Percentiles rank a stretch among this genome's conserved stretches.
Evolutionary conservation across 2,113 vertebrate genomes (phyloP).

Genomic region (Erinaceus europaeus): DNA sequence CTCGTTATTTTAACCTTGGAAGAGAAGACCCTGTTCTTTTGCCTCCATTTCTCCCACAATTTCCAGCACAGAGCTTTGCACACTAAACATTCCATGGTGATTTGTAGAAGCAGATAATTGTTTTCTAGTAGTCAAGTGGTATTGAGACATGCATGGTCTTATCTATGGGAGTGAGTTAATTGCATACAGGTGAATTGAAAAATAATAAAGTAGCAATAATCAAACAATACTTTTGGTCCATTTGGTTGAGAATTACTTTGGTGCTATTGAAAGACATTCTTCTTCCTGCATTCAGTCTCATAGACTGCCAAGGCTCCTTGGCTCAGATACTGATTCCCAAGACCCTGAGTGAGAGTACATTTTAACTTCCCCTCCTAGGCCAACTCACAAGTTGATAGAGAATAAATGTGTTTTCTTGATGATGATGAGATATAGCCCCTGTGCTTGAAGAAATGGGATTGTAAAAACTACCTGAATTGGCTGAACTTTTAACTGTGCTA

Average conservation of each 20-base stretch:
- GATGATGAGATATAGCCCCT: slow-evolving; percentile 63
- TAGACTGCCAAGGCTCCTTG: background rate
- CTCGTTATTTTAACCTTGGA: background rate
- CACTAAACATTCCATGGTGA: background rate
- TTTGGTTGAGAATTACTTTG: background rate
- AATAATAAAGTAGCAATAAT: too few relatives aligned
- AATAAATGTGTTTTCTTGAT: slow-evolving; percentile 61
- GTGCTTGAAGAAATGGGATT: slow-evolving; percentile 79
- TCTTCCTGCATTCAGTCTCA: background rate
- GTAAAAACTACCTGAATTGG: slow-evolving; percentile 83
- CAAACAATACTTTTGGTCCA: background rate
- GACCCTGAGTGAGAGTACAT: background rate
- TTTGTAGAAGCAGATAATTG: background rate
- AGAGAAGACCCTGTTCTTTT: background rate
- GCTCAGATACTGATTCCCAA: background rate
- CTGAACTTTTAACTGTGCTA: slow-evolving; percentile 87
- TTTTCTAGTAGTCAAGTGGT: background rate
- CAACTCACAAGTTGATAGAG: slow-evolving; percentile 43
- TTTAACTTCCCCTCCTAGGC: slow-evolving; percentile 32
- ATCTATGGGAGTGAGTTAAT: background rate
- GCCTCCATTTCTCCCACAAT: background rate
- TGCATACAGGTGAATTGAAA: slow-evolving; percentile 42
- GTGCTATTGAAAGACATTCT: background rate
- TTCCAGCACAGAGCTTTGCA: background rate
- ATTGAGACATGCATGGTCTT: background rate